Evolutionary conservation across 1,140 invertebrate genomes (phyloP), one percentile per base, ranked within the genome.

Genomic region (Leptinotarsa defecta): DNA sequence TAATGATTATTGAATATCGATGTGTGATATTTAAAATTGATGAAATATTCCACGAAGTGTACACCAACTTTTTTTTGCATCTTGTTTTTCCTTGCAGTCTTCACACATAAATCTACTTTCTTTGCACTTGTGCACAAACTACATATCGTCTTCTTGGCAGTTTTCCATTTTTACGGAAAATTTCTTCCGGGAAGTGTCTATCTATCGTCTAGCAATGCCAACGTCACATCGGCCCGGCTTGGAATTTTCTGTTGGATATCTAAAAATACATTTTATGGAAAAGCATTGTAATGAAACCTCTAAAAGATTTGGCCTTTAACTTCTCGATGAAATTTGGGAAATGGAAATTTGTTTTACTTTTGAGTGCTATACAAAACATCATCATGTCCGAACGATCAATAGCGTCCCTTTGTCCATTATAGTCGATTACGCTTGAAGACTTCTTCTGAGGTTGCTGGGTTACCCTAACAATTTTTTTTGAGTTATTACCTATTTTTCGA

Each of bases 381-480:
- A 79, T 73, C 78, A 83, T 85, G 69, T 86, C 84, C 11, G 74
- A 78, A 68, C 77, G 74, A 76, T 86, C 83, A 49, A 85, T 78
- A 17, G 75, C 78, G 49, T 79, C 84, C 84, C 86, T 85, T 68
- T 80, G 77, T 48, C 65, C 57, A 76, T 82, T 85, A 78, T 57
- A 68, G 72, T 73, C 80, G 0, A 24, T 24, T 24, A 24, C 24
- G 24, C 24, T 4, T 24, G 24, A 24, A 24, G 3, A 82, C 76
- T 85, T 84, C 20, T 70, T 22, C 13, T 75, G 71, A 13, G 48
- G 15, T 77, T 82, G 74, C 34, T 75, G 69, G 17, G 76, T 83
- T 22, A 17, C 52, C n/a, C 68, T 67, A 67, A 81, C 63, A 48
- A 49, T 76, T 78, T 82, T 81, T 71, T 63, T 20, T 76, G 57